A percentile compares a stretch with the other conserved stretches of the same genome.
Evolutionary conservation across 2,113 vertebrate genomes (phyloP).

Genomic region (Chlorodrepanis virens): DNA sequence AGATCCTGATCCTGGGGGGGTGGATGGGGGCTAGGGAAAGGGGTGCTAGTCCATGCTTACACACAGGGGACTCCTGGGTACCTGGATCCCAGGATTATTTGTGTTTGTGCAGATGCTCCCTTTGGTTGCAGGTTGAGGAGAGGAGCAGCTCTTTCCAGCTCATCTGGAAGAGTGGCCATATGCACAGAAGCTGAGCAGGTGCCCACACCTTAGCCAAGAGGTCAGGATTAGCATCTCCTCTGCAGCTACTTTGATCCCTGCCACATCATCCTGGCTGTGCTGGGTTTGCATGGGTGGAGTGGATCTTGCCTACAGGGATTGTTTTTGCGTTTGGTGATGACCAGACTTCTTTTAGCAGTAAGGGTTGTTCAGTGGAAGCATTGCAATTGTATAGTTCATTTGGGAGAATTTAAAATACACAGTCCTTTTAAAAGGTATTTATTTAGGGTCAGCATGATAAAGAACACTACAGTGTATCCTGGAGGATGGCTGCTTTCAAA

Average conservation of each 20-base stretch:
- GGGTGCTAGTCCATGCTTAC: accelerated
- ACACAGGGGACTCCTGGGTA: too few species aligned
- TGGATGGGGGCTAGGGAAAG: neutral
- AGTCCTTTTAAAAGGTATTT: slow-evolving; percentile 17
- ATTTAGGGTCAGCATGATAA: slow-evolving; percentile 4
- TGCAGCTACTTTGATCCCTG: neutral
- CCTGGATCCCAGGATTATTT: neutral
- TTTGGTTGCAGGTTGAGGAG: neutral
- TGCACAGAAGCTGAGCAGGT: neutral
- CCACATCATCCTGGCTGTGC: neutral
- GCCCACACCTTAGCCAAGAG: neutral
- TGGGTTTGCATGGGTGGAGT: neutral
- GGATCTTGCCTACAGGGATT: neutral
- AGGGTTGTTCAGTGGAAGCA: neutral
- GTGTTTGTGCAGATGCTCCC: neutral
- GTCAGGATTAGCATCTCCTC: neutral
- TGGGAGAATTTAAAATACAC: slow-evolving; percentile 34
- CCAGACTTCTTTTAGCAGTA: slow-evolving; percentile 28
- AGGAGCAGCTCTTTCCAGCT: neutral
- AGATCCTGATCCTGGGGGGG: neutral
- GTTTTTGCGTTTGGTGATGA: neutral
- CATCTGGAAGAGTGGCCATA: neutral
- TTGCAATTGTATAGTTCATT: slow-evolving; percentile 11
- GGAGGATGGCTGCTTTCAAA: neutral
- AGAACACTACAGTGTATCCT: neutral